Conservation (phyloP, 2,797 vertebrate genomes). For the Myripristis jacobus region DNA sequence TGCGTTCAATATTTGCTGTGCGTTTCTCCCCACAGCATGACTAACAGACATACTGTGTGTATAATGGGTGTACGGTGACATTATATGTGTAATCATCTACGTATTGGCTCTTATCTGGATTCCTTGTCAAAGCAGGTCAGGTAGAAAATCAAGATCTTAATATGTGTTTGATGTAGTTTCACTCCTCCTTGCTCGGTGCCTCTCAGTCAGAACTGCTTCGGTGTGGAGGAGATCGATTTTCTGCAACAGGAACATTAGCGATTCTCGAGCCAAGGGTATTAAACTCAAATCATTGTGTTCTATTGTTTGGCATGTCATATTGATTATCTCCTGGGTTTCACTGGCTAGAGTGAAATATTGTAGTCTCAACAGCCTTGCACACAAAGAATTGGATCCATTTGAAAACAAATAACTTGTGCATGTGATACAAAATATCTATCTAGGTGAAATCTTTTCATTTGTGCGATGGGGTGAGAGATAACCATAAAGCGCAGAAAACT, state of each 20-base stretch:
- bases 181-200: conserved; percentile 50
- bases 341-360: conserved; percentile 79
- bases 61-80: not conserved
- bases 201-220: conserved; percentile 67
- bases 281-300: conserved; percentile 87
- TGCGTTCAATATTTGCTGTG: too few species aligned
- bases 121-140: not conserved
- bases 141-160: conserved; percentile 32
- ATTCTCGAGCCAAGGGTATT: conserved; percentile 84
- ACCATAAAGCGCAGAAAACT: not conserved
- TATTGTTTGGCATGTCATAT: conserved; percentile 84
- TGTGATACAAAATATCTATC: conserved; percentile 67
- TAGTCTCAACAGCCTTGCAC: conserved; percentile 78
- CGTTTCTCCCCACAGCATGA: not conserved
- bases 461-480: conserved; percentile 39
- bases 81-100: conserved; percentile 1
- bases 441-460: conserved; percentile 63
- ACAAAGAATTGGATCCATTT: conserved; percentile 70
- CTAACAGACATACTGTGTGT: not conserved
- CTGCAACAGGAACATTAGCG: conserved; percentile 84
- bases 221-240: conserved; percentile 81
- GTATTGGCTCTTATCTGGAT: not conserved
- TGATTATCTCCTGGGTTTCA: conserved; percentile 88
- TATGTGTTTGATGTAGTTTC: conserved; percentile 70
- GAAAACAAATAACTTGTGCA: conserved; percentile 77